phyloP scores from a whole-genome alignment of 2,113 vertebrate genomes.

The Datnioides undecimradiatus region DNA sequence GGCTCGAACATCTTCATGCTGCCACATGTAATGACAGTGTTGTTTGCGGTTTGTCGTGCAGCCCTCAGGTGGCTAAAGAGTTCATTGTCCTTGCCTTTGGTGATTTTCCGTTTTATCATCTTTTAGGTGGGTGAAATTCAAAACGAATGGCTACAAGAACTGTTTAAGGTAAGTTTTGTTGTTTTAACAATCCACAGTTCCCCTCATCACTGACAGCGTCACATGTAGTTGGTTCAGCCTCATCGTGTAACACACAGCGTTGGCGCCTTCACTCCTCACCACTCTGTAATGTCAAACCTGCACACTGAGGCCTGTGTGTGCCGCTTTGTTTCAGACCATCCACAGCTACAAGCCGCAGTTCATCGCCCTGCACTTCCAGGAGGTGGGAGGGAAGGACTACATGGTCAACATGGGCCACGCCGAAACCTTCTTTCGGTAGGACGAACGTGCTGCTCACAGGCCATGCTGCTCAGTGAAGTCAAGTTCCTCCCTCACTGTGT shows the following conservation, averaged over 20 bases:
- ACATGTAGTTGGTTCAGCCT: neutral
- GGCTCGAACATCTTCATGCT: too few species aligned
- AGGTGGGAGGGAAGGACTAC: constrained; percentile 88
- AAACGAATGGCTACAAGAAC: constrained; percentile 83
- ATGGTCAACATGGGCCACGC: constrained; percentile 82
- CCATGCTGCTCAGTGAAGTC: neutral
- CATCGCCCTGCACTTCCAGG: constrained; percentile 87
- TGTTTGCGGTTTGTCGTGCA: neutral
- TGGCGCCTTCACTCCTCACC: neutral
- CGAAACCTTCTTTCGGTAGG: constrained; percentile 83
- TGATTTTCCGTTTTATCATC: constrained; percentile 33
- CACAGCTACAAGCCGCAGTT: constrained; percentile 80
- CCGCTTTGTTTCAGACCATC: constrained; percentile 75
- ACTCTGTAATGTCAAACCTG: constrained; percentile 20
- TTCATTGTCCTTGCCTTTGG: neutral
- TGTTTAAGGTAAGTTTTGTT: constrained; percentile 80
- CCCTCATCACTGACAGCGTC: neutral
- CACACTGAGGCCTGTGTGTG: neutral
- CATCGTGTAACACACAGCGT: constrained; percentile 11
- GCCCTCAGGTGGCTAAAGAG: neutral
- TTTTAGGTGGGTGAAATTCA: constrained; percentile 83
- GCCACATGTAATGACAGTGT: neutral
- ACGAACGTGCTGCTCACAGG: neutral
- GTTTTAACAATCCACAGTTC: neutral
- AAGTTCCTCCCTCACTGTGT: neutral